Evolutionary conservation across 2,888 invertebrate species (phyloP), one percentile per base, ranked within the genome.

Genomic region (Caenorhabditis sp.): DNA sequence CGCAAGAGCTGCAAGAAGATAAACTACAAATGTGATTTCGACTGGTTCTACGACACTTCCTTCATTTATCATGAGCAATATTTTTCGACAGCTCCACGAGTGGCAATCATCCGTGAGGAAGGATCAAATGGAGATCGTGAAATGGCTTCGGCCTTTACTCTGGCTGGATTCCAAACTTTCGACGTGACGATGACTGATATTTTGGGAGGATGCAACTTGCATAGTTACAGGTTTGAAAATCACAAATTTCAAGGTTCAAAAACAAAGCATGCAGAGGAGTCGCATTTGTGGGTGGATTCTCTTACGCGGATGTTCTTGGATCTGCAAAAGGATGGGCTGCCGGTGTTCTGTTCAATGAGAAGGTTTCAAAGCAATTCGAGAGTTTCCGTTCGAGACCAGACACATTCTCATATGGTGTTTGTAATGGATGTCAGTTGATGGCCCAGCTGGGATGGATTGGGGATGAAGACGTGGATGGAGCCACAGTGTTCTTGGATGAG

Each of bases 361-460:
- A 94, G 2, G 93, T 98, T n/a, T 94, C 94, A 84, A 93, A 94
- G 0, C 96, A 97, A 92, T 95, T 99, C 88, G 93, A 95, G 26
- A 94, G 94, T 72, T 99, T 98, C 93, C 94, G 94, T 88, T 89
- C 93, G 16, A 93, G 94, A 14, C 24, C 85, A 0, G 95, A 98
- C 92, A 97, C 97, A 0, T 98, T 99, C 93, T 97, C 97, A 69
- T 94, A 98, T 86, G 98, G 98, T 38, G 96, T 98, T n/a, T 99
- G 98, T 92, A 99, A 99, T 93, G 98, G 98, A 0, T 98, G 98
- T 92, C 98, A 99, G 92, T 93, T 99, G 86, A 96, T 98, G 96
- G 96, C 95, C 6, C 93, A 96, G 28, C 94, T 99, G 7, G 97
- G 97, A 5, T 98, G 97, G 96, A 94, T 98, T 63, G 90, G 90